These are phyloP conservation scores for Pangasianodon gigas DNA, from an alignment of 2,113 vertebrate species.

Conservation along the genomic window DNA sequence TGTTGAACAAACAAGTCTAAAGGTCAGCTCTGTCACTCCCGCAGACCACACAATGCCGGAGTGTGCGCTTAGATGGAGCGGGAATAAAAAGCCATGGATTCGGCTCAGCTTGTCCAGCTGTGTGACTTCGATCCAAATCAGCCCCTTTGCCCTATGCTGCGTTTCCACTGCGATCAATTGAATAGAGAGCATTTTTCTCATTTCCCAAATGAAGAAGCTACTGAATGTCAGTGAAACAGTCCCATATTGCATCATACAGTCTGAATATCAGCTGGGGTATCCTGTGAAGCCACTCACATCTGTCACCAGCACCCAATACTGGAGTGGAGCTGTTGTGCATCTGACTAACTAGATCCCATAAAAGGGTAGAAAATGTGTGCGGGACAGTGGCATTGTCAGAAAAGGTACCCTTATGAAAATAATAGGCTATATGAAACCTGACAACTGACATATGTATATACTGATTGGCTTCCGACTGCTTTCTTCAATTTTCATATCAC, in stretches of 20 bases:
- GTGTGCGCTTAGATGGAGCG: not conserved
- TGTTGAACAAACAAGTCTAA: slow-evolving; percentile 41
- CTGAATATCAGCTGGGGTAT: not conserved
- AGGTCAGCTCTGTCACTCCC: slow-evolving; percentile 45
- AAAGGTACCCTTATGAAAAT: not conserved
- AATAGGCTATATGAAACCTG: not conserved
- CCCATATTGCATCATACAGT: not conserved
- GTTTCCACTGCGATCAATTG: slow-evolving; percentile 21
- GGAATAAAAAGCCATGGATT: slow-evolving; percentile 47
- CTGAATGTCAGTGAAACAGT: slow-evolving; percentile 3
- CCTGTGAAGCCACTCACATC: not conserved
- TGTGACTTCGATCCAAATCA: slow-evolving; percentile 47
- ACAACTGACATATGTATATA: not conserved
- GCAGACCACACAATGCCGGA: slow-evolving; percentile 37
- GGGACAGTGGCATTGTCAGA: not conserved
- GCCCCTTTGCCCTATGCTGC: slow-evolving; percentile 4
- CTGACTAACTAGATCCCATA: not conserved
- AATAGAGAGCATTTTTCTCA: slow-evolving; percentile 10
- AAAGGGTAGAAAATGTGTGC: not conserved
- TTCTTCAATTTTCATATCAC: not conserved
- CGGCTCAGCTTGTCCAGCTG: slow-evolving; percentile 36
- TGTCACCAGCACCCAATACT: not conserved
- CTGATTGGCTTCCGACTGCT: not conserved
- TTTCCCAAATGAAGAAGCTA: slow-evolving; percentile 8
- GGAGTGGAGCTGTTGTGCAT: not conserved